Evolutionary conservation across 2,797 vertebrate genomes (phyloP), one percentile per base, ranked within the genome.

Genomic region (Dicrostonyx torquatus): DNA sequence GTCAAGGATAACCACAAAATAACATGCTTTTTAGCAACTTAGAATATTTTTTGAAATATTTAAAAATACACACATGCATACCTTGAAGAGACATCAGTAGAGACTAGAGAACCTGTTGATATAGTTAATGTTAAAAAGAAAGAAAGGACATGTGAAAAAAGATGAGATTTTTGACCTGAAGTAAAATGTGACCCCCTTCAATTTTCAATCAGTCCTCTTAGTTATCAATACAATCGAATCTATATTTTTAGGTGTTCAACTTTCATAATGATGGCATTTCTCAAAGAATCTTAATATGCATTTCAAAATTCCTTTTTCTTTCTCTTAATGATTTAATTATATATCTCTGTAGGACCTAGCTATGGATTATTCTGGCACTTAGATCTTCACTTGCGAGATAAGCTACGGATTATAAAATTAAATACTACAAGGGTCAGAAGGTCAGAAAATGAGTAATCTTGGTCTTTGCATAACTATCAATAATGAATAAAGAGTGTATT

Each of bases 1-100:
- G 37, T 15, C 50, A 8, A 53, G 5, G 9, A 26, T 85, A 92
- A 43, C 87, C 58, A 73, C 60, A 75, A 90, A 86, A 48, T 79
- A 12, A 34, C 7, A 48, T 53, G 79, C 1, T 83, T 87, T 24
- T 78, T 89, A 79, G 40, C 20, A 75, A 45, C 6, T 75, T n/a
- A 73, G 31, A 90, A 40, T 89, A 78, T 48, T 91, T 73, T 66
- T 58, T 26, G 62, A 87, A 31, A 84, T 43, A 75, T 75, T 90
- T 68, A 34, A 50, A 66, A 62, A 83, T 43, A 76, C 40, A 88
- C 4, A 60, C 29, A 45, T 43, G 20, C 14, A 17, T 48, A 50
- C 48, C 66, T 90, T 94, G 66, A 43, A 84, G 53, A 62, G 15
- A 17, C 2, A 62, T 76, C 66, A 17, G 15, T 72, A 53, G 72